These are phyloP conservation scores for Geotrupes spiniger DNA, from an alignment of 2,888 invertebrate genomes.

Conservation along the genomic window DNA sequence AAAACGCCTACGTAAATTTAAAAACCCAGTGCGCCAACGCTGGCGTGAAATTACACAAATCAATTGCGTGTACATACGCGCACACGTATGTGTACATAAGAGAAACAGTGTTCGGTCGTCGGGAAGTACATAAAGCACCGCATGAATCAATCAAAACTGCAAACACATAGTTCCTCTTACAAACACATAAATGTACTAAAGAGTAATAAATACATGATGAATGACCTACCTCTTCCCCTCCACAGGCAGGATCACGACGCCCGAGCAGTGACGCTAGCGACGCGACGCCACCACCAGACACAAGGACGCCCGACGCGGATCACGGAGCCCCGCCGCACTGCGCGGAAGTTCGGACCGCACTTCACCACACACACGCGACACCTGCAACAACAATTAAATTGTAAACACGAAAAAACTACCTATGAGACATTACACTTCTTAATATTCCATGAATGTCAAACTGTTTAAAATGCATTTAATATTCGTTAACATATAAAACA, in stretches of 20 bases:
- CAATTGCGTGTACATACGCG: too few species aligned
- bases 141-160: conserved; percentile 19
- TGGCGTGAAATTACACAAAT: background rate
- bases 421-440: too few species aligned
- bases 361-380: conserved; percentile 38
- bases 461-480: too few species aligned
- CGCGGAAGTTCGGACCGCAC: conserved; percentile 39
- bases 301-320: conserved; percentile 40
- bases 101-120: background rate
- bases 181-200: conserved; percentile 16
- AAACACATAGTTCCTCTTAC: conserved; percentile 20
- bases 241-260: conserved; percentile 13
- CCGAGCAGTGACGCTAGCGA: conserved; percentile 32
- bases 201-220: conserved; percentile 36
- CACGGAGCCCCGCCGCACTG: conserved; percentile 34
- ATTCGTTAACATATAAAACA: too few species aligned
- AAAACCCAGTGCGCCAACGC: conserved; percentile 6
- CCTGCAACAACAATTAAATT: conserved; percentile 30
- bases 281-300: conserved; percentile 40
- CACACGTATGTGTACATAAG: background rate
- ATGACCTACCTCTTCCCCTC: conserved; percentile 40
- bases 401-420: background rate
- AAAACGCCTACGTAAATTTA: too few species aligned
- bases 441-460: too few species aligned
- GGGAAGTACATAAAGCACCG: conserved; percentile 11